These are phyloP conservation scores for Leptoteleia sp. DNA, from an alignment of 1,140 invertebrate species.

Conservation along the genomic window DNA sequence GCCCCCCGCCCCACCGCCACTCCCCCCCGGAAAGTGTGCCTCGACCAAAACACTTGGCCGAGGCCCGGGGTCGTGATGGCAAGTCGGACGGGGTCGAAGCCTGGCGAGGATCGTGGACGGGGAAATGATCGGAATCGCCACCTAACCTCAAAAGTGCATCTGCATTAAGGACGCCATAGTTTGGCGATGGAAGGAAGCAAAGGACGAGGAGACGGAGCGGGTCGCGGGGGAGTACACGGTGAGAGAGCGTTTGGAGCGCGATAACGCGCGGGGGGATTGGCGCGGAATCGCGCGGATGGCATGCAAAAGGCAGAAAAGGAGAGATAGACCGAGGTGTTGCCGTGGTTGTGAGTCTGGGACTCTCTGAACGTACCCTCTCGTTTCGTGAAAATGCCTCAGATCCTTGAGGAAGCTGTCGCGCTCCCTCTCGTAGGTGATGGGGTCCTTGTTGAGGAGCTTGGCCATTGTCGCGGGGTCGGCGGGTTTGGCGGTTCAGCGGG, in stretches of 20 bases:
- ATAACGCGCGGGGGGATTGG: too few relatives aligned
- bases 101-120: too few relatives aligned
- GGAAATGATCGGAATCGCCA: constrained; percentile 1
- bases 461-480: constrained; percentile 81
- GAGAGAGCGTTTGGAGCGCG: too few relatives aligned
- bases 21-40: too few relatives aligned
- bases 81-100: too few relatives aligned
- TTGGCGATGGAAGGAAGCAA: constrained; percentile 51
- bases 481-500: constrained; percentile 36
- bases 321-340: too few relatives aligned
- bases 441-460: constrained; percentile 87
- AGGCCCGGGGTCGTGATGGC: too few relatives aligned
- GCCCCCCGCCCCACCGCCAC: too few relatives aligned
- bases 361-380: constrained; percentile 87
- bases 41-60: too few relatives aligned
- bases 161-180: constrained; percentile 39
- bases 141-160: constrained; percentile 65
- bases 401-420: constrained; percentile 89
- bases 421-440: constrained; percentile 86
- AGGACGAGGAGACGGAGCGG: not conserved
- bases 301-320: too few relatives aligned
- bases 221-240: not conserved
- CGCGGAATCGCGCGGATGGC: too few relatives aligned
- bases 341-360: too few relatives aligned
- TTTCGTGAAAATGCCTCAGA: constrained; percentile 90